Percentiles rank a stretch among this genome's conserved stretches.
Evolutionary conservation across 2,113 vertebrate genomes (phyloP).

Genomic region (Recurvirostra avosetta): DNA sequence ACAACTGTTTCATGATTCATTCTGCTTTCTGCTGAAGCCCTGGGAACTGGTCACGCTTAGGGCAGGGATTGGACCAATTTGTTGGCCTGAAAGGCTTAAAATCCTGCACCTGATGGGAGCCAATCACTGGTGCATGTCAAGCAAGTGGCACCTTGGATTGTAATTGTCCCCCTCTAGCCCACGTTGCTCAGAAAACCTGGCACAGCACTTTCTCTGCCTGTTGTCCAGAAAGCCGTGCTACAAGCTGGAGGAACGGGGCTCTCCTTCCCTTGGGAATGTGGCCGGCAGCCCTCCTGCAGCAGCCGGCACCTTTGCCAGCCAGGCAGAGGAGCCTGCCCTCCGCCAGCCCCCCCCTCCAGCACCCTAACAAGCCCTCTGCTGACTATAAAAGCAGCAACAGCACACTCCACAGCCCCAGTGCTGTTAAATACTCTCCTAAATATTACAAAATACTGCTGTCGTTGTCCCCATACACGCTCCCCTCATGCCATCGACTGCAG

Average conservation of each 20-base stretch:
- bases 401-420: background rate
- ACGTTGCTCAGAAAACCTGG: background rate
- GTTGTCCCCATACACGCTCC: background rate
- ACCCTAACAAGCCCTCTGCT: background rate
- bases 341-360: background rate
- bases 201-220: background rate
- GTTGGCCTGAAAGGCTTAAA: background rate
- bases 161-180: background rate
- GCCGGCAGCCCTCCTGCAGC: background rate
- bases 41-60: background rate
- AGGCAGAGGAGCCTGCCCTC: background rate
- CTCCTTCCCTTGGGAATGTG: background rate
- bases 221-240: background rate
- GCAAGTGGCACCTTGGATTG: background rate
- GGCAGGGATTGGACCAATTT: background rate
- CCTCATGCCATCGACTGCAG: background rate
- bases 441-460: conserved; percentile 18
- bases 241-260: background rate
- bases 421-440: conserved; percentile 41
- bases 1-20: background rate
- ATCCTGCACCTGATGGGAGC: background rate
- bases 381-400: background rate
- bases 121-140: background rate
- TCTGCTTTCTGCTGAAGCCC: background rate
- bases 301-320: background rate